These are phyloP conservation scores for Drosophila crucigera DNA, from an alignment of 2,888 invertebrate species.

Conservation along the genomic window DNA sequence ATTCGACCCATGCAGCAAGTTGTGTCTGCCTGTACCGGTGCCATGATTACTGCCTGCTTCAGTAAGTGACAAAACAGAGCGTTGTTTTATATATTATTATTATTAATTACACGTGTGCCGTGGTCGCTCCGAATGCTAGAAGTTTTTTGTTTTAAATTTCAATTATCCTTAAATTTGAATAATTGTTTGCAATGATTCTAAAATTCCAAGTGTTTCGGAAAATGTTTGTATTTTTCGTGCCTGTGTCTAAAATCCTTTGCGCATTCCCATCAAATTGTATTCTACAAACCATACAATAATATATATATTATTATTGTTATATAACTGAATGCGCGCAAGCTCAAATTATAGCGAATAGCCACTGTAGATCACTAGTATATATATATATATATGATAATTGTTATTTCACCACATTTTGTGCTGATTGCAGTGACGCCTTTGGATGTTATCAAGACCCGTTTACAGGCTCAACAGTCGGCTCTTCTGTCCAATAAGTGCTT, in stretches of 20 bases:
- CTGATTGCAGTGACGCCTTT: slow-evolving; percentile 94
- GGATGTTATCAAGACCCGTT: slow-evolving; percentile 99
- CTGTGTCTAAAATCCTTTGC: not conserved
- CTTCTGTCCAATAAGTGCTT: slow-evolving; percentile 94
- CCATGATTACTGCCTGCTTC: slow-evolving; percentile 94
- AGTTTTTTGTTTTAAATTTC: not conserved
- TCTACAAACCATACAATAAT: not conserved
- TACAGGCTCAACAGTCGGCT: slow-evolving; percentile 97
- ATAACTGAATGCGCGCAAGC: not conserved
- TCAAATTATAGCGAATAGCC: not conserved
- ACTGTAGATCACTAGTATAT: not conserved
- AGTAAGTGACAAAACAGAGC: slow-evolving; percentile 87
- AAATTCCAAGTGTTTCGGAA: not conserved
- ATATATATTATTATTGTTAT: not conserved
- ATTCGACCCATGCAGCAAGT: slow-evolving; percentile 86
- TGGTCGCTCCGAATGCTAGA: not conserved
- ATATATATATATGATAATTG: not conserved
- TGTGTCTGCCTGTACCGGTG: slow-evolving; percentile 89
- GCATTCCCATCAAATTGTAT: not conserved
- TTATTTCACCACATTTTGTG: slow-evolving; percentile 40
- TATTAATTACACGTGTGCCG: not conserved
- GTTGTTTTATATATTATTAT: slow-evolving; percentile 5
- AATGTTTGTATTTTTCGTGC: too few species aligned
- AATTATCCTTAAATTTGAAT: not conserved
- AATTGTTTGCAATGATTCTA: not conserved